Conservation (phyloP, 2,888 invertebrate genomes). For the Oithona nana region DNA sequence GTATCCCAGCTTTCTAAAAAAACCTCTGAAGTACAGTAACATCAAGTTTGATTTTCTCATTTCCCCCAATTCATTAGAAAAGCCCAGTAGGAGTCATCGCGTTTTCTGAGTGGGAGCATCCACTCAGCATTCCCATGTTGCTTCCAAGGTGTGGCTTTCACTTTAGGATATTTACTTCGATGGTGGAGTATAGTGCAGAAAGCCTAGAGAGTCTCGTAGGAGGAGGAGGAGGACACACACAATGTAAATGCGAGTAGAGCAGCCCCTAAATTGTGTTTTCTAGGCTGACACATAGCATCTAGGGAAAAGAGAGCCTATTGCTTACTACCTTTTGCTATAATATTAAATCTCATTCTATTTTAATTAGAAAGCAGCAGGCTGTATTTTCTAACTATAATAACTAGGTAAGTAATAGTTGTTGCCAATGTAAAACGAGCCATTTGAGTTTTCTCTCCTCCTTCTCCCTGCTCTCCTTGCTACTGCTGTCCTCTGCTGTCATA, state of each 20-base stretch:
- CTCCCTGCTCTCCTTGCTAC: too few relatives aligned
- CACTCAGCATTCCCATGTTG: neutral
- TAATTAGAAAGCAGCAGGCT: too few relatives aligned
- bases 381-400: too few relatives aligned
- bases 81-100: neutral
- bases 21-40: neutral
- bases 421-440: too few relatives aligned
- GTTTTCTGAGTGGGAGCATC: neutral
- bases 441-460: too few relatives aligned
- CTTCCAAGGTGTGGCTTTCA: neutral
- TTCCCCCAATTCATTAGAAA: neutral
- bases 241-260: too few relatives aligned
- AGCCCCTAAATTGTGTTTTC: neutral
- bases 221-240: neutral
- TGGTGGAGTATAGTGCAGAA: too few relatives aligned
- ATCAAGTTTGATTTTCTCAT: neutral
- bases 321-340: too few relatives aligned
- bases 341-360: too few relatives aligned
- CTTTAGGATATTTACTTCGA: neutral
- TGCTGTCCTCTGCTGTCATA: too few relatives aligned
- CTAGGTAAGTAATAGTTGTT: too few relatives aligned
- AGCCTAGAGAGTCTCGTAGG: neutral
- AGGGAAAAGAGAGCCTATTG: too few relatives aligned
- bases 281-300: neutral
- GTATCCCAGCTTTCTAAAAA: neutral